phyloP scores from a whole-genome alignment of 2,797 vertebrate genomes.

The Phaenicophaeus curvirostris region DNA sequence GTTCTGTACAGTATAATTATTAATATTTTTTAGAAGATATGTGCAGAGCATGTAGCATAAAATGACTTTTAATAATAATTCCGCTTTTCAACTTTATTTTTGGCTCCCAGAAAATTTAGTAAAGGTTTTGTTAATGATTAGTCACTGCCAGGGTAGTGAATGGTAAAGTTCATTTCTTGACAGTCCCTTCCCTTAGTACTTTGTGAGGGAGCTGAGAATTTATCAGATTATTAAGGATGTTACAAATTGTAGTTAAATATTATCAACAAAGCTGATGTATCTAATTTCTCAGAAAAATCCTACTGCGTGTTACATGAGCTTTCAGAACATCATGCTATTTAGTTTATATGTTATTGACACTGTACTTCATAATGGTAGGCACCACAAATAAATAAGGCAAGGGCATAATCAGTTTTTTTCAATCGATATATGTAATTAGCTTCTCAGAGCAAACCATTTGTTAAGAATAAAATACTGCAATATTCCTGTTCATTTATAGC shows the following conservation, averaged over 20 bases:
- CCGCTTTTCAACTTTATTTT: conserved; percentile 23
- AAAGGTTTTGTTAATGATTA: conserved; percentile 14
- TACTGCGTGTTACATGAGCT: background rate
- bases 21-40: background rate
- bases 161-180: background rate
- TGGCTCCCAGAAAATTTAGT: background rate
- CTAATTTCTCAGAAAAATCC: background rate
- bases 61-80: background rate
- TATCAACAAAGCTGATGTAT: background rate
- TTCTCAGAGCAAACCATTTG: background rate
- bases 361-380: background rate
- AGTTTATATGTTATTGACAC: background rate
- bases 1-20: background rate
- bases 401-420: background rate
- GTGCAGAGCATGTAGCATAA: background rate
- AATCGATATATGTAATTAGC: background rate
- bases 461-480: background rate
- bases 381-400: background rate
- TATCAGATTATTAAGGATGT: background rate
- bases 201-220: background rate
- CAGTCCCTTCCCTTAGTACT: background rate
- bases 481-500: background rate
- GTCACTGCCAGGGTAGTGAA: background rate
- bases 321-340: background rate
- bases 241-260: background rate